These are phyloP conservation scores for Nixonia krombeini DNA, from an alignment of 1,140 invertebrate genomes.

Conservation along the genomic window DNA sequence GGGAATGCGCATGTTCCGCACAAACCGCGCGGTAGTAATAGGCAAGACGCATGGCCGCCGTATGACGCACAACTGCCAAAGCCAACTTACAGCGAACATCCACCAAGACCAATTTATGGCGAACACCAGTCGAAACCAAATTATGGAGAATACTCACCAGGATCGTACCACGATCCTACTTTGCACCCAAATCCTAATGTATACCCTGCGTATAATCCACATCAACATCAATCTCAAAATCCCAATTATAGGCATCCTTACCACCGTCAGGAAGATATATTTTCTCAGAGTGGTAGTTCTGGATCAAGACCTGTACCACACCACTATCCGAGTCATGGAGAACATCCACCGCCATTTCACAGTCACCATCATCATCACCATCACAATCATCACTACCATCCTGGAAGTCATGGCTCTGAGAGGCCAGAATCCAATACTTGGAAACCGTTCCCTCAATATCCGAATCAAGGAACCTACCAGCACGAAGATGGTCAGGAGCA, in stretches of 20 bases:
- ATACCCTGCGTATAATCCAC: constrained; percentile 16
- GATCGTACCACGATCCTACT: neutral
- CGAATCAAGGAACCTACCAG: neutral
- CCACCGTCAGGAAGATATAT: constrained; percentile 11
- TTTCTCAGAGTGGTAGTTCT: neutral
- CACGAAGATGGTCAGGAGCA: neutral
- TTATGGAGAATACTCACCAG: neutral
- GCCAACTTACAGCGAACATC: too few relatives aligned
- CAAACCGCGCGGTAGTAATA: neutral
- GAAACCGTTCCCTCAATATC: neutral
- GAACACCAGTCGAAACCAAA: too few relatives aligned
- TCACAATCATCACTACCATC: neutral
- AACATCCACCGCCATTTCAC: too few relatives aligned
- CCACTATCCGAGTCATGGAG: too few relatives aligned
- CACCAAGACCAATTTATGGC: too few relatives aligned
- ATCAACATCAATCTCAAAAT: too few relatives aligned
- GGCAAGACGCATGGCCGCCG: neutral
- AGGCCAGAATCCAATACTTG: neutral
- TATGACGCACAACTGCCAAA: too few relatives aligned
- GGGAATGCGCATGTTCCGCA: neutral
- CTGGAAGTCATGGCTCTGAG: neutral
- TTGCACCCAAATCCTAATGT: constrained; percentile 12
- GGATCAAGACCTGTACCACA: too few relatives aligned
- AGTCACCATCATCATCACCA: constrained; percentile 1
- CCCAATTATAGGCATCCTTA: constrained; percentile 27